Conservation (phyloP, 2,113 vertebrate genomes). For the Centropus bengalensis region DNA sequence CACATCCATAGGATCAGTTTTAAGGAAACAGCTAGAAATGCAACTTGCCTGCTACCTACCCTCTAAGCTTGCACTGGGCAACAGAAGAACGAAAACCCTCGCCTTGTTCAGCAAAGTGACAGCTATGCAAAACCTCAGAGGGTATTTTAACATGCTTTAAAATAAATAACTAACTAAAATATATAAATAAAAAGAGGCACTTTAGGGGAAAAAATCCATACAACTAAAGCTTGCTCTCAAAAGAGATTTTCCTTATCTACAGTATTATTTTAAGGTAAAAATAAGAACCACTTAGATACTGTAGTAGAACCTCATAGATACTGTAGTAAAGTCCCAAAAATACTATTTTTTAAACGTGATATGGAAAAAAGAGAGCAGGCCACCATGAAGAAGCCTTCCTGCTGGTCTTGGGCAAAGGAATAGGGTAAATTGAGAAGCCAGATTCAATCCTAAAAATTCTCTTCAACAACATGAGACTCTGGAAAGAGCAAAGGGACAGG, state of each 20-base stretch:
- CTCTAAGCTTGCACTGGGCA: not conserved
- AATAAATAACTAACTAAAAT: not conserved
- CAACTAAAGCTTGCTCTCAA: not conserved
- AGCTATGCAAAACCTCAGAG: fast-evolving
- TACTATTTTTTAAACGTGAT: not conserved
- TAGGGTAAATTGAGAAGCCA: conserved; percentile 32
- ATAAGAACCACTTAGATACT: not conserved
- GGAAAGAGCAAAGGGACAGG: conserved; percentile 38
- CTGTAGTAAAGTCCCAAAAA: not conserved
- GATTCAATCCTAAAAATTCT: conserved; percentile 26
- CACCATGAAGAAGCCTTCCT: not conserved
- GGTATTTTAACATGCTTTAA: not conserved
- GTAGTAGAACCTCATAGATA: not conserved
- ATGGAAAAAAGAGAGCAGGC: not conserved
- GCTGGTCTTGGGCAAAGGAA: conserved; percentile 14
- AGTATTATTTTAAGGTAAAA: not conserved
- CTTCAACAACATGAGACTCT: conserved; percentile 34
- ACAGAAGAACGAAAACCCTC: not conserved
- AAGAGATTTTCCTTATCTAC: not conserved
- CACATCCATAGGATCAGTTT: not conserved
- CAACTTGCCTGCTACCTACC: not conserved
- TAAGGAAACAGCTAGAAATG: not conserved
- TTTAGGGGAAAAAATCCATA: too few relatives aligned
- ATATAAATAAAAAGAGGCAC: not conserved
- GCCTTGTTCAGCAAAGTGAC: not conserved